Base-by-base conservation (phyloP, 2,888 invertebrate species). In the Hoplodrina blanda region DNA sequence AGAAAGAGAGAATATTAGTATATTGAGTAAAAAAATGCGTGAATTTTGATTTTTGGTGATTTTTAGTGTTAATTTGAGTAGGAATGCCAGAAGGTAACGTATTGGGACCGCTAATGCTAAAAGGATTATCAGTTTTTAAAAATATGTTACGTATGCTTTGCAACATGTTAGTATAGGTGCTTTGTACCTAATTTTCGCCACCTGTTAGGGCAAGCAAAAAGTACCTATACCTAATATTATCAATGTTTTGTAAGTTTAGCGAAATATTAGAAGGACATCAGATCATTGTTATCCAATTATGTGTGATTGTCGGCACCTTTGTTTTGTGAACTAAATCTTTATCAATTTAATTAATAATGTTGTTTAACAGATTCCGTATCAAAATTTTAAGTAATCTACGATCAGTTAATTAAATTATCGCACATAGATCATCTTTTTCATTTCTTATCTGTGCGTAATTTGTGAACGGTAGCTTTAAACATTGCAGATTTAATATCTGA, bases 321-420 rank as follows among this genome's bases (percentile, higher is more conserved):
- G 80, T 67, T 60, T 66, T 53, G 20, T 50, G 30, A 69, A 65
- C 54, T n/a, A 59, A 68, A 60, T 63, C 8, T 20, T 70, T 79
- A 79, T 83, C 84, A 68, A 65, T 78, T 75, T 83, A 85, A 83
- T 85, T 85, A 85, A 83, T 64, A 74, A 83, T 76, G 72, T 56
- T 76, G 85, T 83, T 62, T n/a, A 68, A 83, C 83, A 81, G 83
- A 72, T 69, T 46, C 62, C 69, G n/a, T 64, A 85, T 82, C 65
- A 76, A 72, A 63, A 57, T 80, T 82, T 62, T 6, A 25, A 62
- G 63, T 71, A 73, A 80, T 85, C 85, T 59, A 6, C 56, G 57
- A 80, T 83, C 77, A 69, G 62, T 62, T 81, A 73, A 76, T 80
- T 61, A 55, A 73, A 69, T 80, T 78, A 81, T 85, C 85, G 65